Conservation (phyloP, 1,140 invertebrate species). For the Antheraea pernyi region DNA sequence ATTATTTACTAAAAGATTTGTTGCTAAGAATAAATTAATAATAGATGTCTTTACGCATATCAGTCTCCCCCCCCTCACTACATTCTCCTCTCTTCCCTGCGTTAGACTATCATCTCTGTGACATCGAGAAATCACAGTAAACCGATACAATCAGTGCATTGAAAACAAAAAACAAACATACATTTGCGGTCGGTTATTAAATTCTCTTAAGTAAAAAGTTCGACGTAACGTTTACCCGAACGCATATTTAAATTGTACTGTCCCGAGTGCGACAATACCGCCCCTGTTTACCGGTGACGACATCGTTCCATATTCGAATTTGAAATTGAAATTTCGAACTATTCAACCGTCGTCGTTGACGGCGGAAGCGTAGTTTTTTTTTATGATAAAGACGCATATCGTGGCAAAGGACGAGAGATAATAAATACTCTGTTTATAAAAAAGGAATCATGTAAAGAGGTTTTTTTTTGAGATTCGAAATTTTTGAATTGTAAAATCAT, state of each 20-base stretch:
- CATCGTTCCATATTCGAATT: slow-evolving; percentile 36
- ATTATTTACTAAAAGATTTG: too few relatives aligned
- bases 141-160: background rate
- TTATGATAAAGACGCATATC: background rate
- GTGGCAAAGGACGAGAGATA: background rate
- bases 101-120: too few relatives aligned
- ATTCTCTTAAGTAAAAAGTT: background rate
- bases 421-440: background rate
- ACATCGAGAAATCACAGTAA: too few relatives aligned
- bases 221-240: background rate
- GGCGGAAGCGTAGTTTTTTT: background rate
- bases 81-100: too few relatives aligned
- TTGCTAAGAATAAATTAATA: too few relatives aligned
- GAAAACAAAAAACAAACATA: background rate
- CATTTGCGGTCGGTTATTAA: background rate
- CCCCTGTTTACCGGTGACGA: slow-evolving; percentile 35
- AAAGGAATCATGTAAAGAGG: background rate
- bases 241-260: background rate
- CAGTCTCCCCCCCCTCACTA: too few relatives aligned
- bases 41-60: too few relatives aligned
- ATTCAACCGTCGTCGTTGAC: slow-evolving; percentile 17
- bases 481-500: background rate
- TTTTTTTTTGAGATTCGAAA: background rate
- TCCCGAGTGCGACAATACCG: slow-evolving; percentile 17
- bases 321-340: slow-evolving; percentile 40